Percentiles rank a stretch among this genome's conserved stretches.
Conservation (phyloP, 2,113 vertebrate genomes). For the Cyphomyrus plagiostoma region DNA sequence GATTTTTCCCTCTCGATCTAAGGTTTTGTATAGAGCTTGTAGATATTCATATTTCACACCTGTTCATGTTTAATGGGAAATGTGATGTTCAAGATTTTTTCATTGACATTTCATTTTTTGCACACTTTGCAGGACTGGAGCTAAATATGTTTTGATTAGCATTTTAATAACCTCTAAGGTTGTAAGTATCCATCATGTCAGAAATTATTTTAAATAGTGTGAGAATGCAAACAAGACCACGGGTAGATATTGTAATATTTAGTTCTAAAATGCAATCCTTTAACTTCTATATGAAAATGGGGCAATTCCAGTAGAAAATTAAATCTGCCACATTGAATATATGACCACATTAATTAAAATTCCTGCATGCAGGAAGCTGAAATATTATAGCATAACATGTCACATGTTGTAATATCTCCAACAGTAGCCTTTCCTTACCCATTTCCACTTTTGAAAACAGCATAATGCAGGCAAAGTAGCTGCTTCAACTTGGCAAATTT, state of each 20-base stretch:
- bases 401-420: background rate
- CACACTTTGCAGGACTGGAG: constrained; percentile 6
- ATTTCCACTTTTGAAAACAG: background rate
- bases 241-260: constrained; percentile 3
- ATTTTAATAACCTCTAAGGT: constrained; percentile 19
- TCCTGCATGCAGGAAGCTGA: background rate
- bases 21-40: background rate
- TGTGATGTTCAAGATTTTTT: background rate
- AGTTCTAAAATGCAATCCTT: constrained; percentile 10
- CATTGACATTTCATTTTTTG: constrained; percentile 11
- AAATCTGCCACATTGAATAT: constrained; percentile 15
- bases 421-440: background rate
- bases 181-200: constrained; percentile 16
- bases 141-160: constrained; percentile 16
- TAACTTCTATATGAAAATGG: constrained; percentile 7
- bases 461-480: background rate
- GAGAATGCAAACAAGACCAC: constrained; percentile 1
- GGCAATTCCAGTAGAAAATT: constrained; percentile 9
- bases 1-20: background rate
- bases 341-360: constrained; percentile 6
- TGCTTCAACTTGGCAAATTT: background rate
- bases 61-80: background rate
- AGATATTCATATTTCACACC: constrained; percentile 14
- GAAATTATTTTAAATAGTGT: constrained; percentile 5
- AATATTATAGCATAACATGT: background rate